Evolutionary conservation across 23 tunicate species (phyloP), one percentile per base, ranked within the genome.

Genomic region (Botrylloides violaceus): DNA sequence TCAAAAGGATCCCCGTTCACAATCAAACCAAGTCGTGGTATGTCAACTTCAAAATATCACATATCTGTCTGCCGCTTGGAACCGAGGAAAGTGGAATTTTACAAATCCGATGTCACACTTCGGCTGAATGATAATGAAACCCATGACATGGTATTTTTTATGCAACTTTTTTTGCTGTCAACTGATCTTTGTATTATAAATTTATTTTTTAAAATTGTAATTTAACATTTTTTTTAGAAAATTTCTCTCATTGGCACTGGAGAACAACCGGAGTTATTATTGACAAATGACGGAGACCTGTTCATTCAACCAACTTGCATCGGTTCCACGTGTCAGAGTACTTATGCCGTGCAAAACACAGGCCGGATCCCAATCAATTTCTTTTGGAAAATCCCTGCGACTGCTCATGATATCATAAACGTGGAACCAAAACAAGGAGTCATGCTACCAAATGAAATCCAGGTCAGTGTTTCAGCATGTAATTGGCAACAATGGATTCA

Each of bases 281-380:
- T 90, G 43, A 39, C 86, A 66, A 90, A 90, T 71, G 43, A 36
- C 28, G 85, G 90, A 2, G 97, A 90, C 27, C 38, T 90, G 39
- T 90, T 59, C 66, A 73, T 90, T 53, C 85, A 88, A 27, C 97
- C 97, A 2, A 78, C 97, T 1, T 80, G 85, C 48, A 59, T 83
- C 4, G 66, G 70, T 24, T 72, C 90, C 18, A 35, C 58, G 19
- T 74, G 53, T 47, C 24, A 39, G 6, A 34, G 81, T 1, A 66
- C 36, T 3, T 90, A 83, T 50, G 77, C 87, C 28, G 83, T 90
- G 19, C 81, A 77, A 36, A 90, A 90, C 71, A 65, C 75, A 9
- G 89, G 97, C 23, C 73, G 97, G 32, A 34, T 75, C 2, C 77
- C 90, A 2, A 47, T 79, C 3, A 28, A 49, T 29, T 90, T 78